Evolutionary conservation across 2,888 invertebrate genomes (phyloP).

Genomic region (Drosophila kuntzei): DNA sequence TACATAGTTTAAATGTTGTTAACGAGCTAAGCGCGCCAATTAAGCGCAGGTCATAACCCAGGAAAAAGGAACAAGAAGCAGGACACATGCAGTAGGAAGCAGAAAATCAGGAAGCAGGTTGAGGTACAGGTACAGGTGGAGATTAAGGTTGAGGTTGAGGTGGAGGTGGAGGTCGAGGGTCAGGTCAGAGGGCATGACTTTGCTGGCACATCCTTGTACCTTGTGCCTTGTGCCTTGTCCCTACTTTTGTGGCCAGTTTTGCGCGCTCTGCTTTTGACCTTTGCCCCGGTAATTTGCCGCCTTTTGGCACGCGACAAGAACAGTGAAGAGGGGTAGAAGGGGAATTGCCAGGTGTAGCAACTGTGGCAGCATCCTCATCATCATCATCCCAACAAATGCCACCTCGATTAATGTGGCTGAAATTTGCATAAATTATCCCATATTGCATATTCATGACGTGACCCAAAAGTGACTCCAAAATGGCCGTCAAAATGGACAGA

Average conservation of each 20-base stretch:
- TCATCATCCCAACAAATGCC: conserved; percentile 25
- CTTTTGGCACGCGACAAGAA: conserved; percentile 60
- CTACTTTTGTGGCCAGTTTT: conserved; percentile 61
- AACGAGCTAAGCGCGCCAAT: conserved; percentile 82
- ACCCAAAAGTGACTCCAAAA: conserved; percentile 62
- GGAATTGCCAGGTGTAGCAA: conserved; percentile 10
- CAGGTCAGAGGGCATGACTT: conserved; percentile 12
- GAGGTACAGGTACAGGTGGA: neutral
- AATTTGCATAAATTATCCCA: conserved; percentile 86
- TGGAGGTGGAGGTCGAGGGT: conserved; percentile 9
- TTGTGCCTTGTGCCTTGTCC: conserved; percentile 38
- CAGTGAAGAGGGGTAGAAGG: neutral
- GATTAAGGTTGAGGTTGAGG: neutral
- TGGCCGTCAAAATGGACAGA: conserved; percentile 44
- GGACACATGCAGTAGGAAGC: conserved; percentile 1
- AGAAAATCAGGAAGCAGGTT: neutral
- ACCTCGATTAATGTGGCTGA: conserved; percentile 83
- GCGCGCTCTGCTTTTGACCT: conserved; percentile 65
- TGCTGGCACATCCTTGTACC: conserved; percentile 1
- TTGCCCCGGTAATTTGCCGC: conserved; percentile 65
- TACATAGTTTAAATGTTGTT: conserved; percentile 77
- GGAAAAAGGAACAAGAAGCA: conserved; percentile 4
- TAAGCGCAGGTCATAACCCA: conserved; percentile 50
- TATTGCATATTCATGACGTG: conserved; percentile 85
- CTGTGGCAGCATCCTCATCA: conserved; percentile 1